phyloP scores from a whole-genome alignment of 2,797 vertebrate species.

The Gymnopithys bicolor region DNA sequence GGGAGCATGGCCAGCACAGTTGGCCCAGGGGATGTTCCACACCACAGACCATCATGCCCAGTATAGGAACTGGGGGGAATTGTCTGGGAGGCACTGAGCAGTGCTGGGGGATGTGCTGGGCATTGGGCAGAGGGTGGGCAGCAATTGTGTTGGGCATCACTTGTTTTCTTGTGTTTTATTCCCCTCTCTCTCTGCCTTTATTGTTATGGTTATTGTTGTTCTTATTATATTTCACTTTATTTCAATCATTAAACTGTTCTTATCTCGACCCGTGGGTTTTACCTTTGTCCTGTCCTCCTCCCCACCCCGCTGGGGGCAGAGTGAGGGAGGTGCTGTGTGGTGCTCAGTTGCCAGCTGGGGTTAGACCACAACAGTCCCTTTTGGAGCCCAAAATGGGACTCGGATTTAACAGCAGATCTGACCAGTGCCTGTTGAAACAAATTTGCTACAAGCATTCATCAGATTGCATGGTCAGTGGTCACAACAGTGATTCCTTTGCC shows the following conservation, averaged over 20 bases:
- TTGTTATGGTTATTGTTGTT: not conserved
- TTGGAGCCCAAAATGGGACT: not conserved
- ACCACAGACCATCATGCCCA: not conserved
- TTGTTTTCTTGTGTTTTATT: not conserved
- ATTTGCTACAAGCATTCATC: not conserved
- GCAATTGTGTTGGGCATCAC: not conserved
- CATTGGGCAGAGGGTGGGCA: not conserved
- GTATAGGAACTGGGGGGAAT: not conserved
- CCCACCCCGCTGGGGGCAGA: not conserved
- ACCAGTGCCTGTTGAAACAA: not conserved
- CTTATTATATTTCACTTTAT: not conserved
- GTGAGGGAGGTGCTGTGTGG: not conserved
- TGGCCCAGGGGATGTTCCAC: not conserved
- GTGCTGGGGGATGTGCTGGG: not conserved
- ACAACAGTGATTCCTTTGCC: not conserved
- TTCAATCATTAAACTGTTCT: slow-evolving; percentile 18
- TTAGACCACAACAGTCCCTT: not conserved
- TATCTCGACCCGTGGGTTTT: not conserved
- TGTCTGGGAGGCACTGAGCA: not conserved
- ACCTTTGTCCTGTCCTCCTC: not conserved
- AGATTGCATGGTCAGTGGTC: not conserved
- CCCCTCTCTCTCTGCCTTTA: not conserved
- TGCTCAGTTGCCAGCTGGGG: not conserved
- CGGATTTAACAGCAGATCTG: not conserved
- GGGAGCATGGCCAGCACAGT: not conserved